These are phyloP conservation scores for Calameuta pallipes DNA, from an alignment of 2,888 invertebrate species.

Conservation along the genomic window DNA sequence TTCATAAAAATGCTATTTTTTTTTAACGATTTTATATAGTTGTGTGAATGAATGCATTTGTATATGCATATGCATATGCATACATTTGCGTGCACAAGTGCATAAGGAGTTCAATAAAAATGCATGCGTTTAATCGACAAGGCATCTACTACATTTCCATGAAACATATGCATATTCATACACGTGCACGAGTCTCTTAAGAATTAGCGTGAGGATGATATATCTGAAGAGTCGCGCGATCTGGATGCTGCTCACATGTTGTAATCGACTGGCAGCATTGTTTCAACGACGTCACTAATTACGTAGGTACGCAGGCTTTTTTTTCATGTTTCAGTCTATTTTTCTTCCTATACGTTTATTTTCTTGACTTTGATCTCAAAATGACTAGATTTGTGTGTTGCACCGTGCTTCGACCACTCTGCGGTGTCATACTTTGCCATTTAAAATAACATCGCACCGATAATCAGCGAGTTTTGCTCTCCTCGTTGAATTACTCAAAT, in stretches of 20 bases:
- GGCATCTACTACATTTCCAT: slow-evolving; percentile 31
- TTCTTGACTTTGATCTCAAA: not conserved
- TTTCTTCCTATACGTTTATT: not conserved
- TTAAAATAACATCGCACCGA: not conserved
- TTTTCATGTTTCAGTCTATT: not conserved
- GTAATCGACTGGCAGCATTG: not conserved
- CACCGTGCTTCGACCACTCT: not conserved
- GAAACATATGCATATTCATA: slow-evolving; percentile 34
- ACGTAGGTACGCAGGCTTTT: not conserved
- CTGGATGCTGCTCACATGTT: not conserved
- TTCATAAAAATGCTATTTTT: slow-evolving; percentile 53
- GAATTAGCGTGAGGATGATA: slow-evolving; percentile 45
- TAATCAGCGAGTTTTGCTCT: not conserved
- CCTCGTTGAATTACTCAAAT: not conserved
- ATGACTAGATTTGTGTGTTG: not conserved
- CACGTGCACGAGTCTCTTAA: slow-evolving; percentile 35
- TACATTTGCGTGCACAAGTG: not conserved
- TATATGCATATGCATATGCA: not conserved
- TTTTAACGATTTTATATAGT: slow-evolving; percentile 42
- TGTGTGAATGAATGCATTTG: not conserved
- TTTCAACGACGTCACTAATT: not conserved
- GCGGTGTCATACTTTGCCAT: too few species aligned
- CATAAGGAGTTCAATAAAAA: not conserved
- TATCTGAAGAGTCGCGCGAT: not conserved
- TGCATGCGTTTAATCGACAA: not conserved